A percentile compares a stretch with the other conserved stretches of the same genome.
phyloP scores from a whole-genome alignment of 2,113 vertebrate genomes.

The Sminthopsis crassicaudata region DNA sequence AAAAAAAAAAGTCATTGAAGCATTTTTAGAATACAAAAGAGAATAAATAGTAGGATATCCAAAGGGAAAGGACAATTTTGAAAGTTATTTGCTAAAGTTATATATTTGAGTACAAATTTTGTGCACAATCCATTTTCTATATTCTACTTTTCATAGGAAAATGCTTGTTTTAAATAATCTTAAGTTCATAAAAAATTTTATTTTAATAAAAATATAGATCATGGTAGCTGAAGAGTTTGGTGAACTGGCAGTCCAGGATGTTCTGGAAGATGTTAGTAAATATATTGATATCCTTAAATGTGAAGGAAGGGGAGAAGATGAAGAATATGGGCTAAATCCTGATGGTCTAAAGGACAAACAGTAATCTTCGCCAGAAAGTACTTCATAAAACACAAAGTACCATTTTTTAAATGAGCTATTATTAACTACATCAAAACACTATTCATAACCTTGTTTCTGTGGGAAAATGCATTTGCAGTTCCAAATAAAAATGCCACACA shows the following conservation, averaged over 20 bases:
- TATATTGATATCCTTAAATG: background rate
- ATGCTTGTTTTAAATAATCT: background rate
- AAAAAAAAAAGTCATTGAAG: background rate
- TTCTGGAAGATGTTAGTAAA: background rate
- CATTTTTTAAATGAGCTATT: background rate
- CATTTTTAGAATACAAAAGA: background rate
- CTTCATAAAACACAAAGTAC: background rate
- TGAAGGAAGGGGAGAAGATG: background rate
- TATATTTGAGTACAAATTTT: background rate
- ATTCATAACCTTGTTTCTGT: background rate
- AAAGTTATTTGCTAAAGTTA: background rate
- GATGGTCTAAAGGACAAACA: background rate
- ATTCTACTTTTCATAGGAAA: background rate
- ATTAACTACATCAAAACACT: background rate
- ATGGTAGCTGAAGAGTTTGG: background rate
- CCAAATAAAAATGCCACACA: background rate
- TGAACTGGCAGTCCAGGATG: background rate
- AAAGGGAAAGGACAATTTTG: no score
- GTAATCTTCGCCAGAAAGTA: background rate
- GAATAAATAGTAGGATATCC: no score
- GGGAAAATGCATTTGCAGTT: background rate
- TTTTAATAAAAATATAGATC: background rate
- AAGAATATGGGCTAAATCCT: background rate
- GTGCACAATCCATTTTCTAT: background rate
- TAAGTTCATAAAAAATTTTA: background rate